Evolutionary conservation across 2,113 vertebrate species (phyloP), one percentile per base, ranked within the genome.

Genomic region (Calidris pygmaea): DNA sequence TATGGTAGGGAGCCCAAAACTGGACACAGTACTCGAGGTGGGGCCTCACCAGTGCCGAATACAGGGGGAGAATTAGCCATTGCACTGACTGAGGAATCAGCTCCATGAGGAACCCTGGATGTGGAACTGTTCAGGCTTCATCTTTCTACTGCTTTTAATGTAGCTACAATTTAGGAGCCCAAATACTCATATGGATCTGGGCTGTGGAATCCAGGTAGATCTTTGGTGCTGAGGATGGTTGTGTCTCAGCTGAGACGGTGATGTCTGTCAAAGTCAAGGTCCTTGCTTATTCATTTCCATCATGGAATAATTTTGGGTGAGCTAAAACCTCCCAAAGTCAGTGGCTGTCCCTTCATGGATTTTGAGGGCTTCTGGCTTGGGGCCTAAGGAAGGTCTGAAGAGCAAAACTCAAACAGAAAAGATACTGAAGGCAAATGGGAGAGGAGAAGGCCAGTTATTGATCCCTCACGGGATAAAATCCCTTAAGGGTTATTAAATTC

Each of bases 101-200:
- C 22, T 80, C 30, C 47, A 5, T 16, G 30, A 32, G 21, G 14
- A 11, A 30, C 19, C 43, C 50, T 39, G 52, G 68, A 15, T 6
- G 11, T 30, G 35, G 50, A 86, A 43, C 5, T 35, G 35, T 29
- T 30, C 53, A 71, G 16, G 41, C 4, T 62, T 88, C 41, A 12
- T 39, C 37, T 88, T 63, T 65, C n/a, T 67, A 27, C 37, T 83
- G 21, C 5, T 66, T 66, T 66, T 74, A 58, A 39, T 23, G 32
- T 3, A 82, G 56, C 32, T 59, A 10, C 16, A 13, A 32, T 66
- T 85, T 29, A 88, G 63, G 17, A 80, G 2, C 59, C 32, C 0
- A 0, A 48, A 45, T 14, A n/a, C 3, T 88, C 1, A 0, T 16
- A 29, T 24, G 32, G 12, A 18, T 62, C 14, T 85, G 45, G 21